Base-by-base conservation (phyloP, 2,113 vertebrate genomes). In the Cheilinus undulatus region DNA sequence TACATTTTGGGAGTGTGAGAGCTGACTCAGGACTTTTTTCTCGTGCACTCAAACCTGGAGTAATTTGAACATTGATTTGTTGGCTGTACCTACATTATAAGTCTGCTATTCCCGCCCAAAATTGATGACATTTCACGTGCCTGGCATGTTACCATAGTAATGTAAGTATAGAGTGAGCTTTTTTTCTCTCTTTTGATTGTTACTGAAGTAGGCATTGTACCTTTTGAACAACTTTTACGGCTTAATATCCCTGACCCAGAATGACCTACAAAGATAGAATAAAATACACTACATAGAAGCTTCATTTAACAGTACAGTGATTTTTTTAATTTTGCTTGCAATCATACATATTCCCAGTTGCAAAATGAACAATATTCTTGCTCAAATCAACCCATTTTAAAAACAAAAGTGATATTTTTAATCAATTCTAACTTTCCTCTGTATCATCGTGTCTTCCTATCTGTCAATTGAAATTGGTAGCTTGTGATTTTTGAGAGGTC, bases 81-180 rank as follows among this genome's bases (percentile, higher is more conserved):
- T 26, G 83, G 62, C 85, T 81, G 60, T 68, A 51, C 42, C 76
- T 78, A 54, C 74, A 88, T 75, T 80, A 68, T 66, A 77, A 82
- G 79, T 56, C 45, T 34, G 19, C 79, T 84, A 85, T 87, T 89
- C 89, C 89, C 88, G 84, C 91, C 88, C 87, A 90, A 90, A 89
- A 86, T 73, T 69, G 56, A 76, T 86, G 80, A 78, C 85, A 83
- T 71, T 87, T 79, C 56, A 85, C 61, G 0, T 59, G 43, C 51
- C 46, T 36, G 34, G 7, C n/a, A 72, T 3, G 40, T 84, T 66
- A 45, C 63, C 49, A 76, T 70, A 61, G 49, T 60, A 77, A 80
- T 73, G 50, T 73, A 53, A 57, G 46, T 36, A 42, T 78, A 65
- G 75, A 72, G 52, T 73, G 53, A 56, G 32, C 5, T 14, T 27